phyloP scores from a whole-genome alignment of 64 coral and sea anemone genomes.

The Dendronephthya gigantea region DNA sequence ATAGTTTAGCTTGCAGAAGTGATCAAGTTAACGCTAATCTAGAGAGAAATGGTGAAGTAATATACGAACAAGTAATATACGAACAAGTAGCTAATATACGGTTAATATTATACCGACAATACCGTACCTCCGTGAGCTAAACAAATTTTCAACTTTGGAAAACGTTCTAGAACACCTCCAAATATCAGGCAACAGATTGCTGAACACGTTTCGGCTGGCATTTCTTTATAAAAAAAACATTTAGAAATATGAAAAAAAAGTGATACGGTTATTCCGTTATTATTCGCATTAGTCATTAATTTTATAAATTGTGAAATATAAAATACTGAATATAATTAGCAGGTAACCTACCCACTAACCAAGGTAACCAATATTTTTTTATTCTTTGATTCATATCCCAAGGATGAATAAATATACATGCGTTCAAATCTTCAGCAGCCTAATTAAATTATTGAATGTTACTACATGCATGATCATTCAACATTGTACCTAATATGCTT shows the following conservation, averaged over 20 bases:
- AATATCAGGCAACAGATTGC: conserved; percentile 90
- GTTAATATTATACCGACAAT: neutral
- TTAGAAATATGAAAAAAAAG: neutral
- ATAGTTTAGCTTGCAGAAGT: no score
- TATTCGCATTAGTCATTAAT: no score
- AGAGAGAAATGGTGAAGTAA: no score
- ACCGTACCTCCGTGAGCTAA: conserved; percentile 83
- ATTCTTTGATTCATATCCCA: conserved; percentile 85
- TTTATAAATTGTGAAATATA: no score
- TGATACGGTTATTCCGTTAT: neutral
- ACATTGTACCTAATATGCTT: no score
- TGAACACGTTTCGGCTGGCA: conserved; percentile 74
- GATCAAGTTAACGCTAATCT: no score
- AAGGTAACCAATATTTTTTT: conserved; percentile 91
- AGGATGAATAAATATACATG: conserved; percentile 83
- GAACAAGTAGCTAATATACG: no score
- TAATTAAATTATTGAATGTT: neutral
- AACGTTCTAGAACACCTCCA: conserved; percentile 79
- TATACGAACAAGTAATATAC: no score
- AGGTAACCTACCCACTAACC: conserved; percentile 72
- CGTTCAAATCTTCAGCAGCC: conserved; percentile 68
- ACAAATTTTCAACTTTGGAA: conserved; percentile 82
- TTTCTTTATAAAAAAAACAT: conserved; percentile 37
- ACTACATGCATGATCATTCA: neutral
- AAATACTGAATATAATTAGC: no score